A percentile compares a stretch with the other conserved stretches of the same genome.
These are phyloP conservation scores for Indri indri DNA, from an alignment of 2,113 vertebrate genomes.

Conservation along the genomic window DNA sequence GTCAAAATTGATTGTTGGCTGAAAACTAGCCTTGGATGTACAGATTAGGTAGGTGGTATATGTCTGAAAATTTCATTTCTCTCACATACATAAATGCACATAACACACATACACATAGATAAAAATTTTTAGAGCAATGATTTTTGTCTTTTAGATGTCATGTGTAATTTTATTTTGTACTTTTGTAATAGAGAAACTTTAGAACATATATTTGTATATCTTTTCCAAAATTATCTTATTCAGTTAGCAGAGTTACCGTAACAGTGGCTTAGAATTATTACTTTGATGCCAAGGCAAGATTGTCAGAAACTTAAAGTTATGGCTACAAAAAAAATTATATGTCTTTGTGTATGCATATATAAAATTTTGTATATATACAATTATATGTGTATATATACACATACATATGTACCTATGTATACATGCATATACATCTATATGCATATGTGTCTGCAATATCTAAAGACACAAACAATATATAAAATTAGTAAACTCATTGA, in stretches of 20 bases:
- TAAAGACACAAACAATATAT: background rate
- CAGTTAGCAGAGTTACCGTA: background rate
- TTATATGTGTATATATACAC: background rate
- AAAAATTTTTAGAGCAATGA: background rate
- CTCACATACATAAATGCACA: background rate
- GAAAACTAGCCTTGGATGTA: constrained; percentile 20
- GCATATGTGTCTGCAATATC: background rate
- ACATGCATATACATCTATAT: background rate
- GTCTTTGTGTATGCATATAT: background rate
- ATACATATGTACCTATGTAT: background rate
- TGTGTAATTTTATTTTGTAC: background rate
- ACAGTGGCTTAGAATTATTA: background rate
- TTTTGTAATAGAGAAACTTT: background rate
- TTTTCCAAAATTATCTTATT: background rate
- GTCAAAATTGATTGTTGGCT: constrained; percentile 69
- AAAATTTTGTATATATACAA: background rate
- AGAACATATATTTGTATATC: background rate
- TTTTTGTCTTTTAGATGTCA: background rate
- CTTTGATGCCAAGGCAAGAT: background rate
- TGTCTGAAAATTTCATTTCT: constrained; percentile 52
- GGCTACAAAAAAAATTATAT: background rate
- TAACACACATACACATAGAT: background rate
- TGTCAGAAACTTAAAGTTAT: background rate
- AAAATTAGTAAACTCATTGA: background rate
- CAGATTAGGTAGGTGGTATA: constrained; percentile 61